Base-by-base conservation (phyloP, 2,888 invertebrate genomes). In the Morpho helenor region DNA sequence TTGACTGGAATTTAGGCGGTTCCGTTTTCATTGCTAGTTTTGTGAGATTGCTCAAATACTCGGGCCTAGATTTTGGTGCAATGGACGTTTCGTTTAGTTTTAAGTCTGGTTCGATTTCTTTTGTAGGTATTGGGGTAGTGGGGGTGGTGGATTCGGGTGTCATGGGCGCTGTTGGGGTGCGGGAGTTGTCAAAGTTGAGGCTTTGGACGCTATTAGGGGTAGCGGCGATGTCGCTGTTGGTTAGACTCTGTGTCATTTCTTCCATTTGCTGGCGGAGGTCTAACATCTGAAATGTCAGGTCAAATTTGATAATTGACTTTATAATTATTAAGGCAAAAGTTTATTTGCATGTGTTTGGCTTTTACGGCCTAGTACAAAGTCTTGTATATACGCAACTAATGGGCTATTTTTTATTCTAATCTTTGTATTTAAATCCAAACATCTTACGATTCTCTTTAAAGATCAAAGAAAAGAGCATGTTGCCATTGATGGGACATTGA, bases 221-320 rank as follows among this genome's bases (percentile, higher is more conserved):
- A 66, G 94, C 94, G 6, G 95, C 95, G 64, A 95, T 91, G 80
- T 96, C 96, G 52, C 94, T 94, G 71, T 94, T 95, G 8, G 96
- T 96, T 56, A 97, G 88, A 75, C 96, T 96, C 62, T 94, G 95
- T 0, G 97, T 97, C 93, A 97, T 93, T 78, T 95, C 93, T 72
- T 97, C 96, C 83, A 97, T 92, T 78, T 97, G 96, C 61, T 95
- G 94, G 0, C 96, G 95, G 60, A 96, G 92, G 74, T 95, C 95
- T 49, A 93, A 86, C 77, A 97, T 94, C 92, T 97, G 94, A 0
- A 82, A 82, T 8, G 22, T 31, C 16, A 10, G 7, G 16, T 16
- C 49, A 40, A 10, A 23, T 9, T 49, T 16, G 16, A 16, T 16
- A 16, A 16, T 16, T 16, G 16, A 16, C 16, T 16, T 16, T 16